Evolutionary conservation across 2,888 invertebrate species (phyloP).

Genomic region (Ferdinandea cuprea): DNA sequence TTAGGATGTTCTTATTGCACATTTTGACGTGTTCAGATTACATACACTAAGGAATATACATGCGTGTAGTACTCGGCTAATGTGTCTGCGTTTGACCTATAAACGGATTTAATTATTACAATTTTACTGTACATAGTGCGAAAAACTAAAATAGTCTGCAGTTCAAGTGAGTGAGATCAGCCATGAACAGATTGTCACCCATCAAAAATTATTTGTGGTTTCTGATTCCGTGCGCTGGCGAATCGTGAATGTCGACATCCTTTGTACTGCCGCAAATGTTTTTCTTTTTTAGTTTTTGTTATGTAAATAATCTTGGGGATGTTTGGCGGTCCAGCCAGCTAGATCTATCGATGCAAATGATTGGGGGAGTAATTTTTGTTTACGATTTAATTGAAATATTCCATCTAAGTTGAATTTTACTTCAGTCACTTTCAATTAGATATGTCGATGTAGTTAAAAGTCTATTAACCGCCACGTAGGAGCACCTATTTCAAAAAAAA

Average conservation of each 20-base stretch:
- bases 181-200: neutral
- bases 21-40: neutral
- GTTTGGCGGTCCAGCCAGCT: neutral
- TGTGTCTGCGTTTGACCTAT: constrained; percentile 32
- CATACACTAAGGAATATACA: too few relatives aligned
- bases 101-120: constrained; percentile 16
- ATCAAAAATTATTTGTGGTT: neutral
- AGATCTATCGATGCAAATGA: too few relatives aligned
- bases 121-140: neutral
- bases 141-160: neutral
- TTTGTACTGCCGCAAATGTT: neutral
- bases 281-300: neutral
- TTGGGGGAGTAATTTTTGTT: too few relatives aligned
- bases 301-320: neutral
- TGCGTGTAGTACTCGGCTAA: too few relatives aligned
- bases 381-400: too few relatives aligned
- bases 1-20: neutral
- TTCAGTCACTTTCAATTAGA: too few relatives aligned
- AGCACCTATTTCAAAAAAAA: too few relatives aligned
- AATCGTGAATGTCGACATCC: constrained; percentile 11
- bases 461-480: too few relatives aligned
- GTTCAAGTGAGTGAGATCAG: neutral
- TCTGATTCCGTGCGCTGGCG: neutral
- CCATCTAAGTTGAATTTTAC: too few relatives aligned
- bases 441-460: too few relatives aligned